A percentile compares a stretch with the other conserved stretches of the same genome.
Conservation (phyloP, 2,797 vertebrate species). For the Girardinus metallicus region DNA sequence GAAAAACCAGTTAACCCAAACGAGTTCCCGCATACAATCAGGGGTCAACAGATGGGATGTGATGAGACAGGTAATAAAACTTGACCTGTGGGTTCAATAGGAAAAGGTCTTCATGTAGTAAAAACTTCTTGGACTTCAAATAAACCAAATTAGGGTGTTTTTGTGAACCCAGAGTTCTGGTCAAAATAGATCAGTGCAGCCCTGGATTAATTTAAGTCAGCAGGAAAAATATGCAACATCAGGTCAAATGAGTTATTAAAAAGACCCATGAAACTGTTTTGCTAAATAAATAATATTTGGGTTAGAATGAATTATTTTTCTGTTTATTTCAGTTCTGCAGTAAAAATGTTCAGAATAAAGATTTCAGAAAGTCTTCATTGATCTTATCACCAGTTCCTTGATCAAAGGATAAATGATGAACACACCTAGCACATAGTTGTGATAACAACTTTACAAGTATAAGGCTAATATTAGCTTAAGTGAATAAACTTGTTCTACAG, state of each 20-base stretch:
- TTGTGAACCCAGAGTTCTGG: background rate
- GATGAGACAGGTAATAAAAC: slow-evolving; percentile 1
- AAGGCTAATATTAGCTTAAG: background rate
- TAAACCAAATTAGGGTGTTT: background rate
- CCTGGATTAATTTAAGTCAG: background rate
- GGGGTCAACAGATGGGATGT: background rate
- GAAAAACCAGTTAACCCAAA: slow-evolving; percentile 15
- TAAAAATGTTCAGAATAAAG: background rate
- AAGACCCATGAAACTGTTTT: background rate
- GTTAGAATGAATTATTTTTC: background rate
- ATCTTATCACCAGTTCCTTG: background rate
- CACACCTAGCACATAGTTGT: background rate
- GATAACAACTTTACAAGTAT: background rate
- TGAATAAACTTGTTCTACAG: background rate
- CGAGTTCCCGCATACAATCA: background rate
- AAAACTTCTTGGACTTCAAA: background rate
- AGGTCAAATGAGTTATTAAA: background rate
- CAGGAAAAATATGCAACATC: background rate
- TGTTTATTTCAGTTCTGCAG: background rate
- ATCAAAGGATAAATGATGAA: background rate
- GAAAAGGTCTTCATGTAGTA: background rate
- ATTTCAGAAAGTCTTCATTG: background rate
- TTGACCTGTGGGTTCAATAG: background rate
- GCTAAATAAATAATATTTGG: background rate
- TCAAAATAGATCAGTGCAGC: background rate